These are phyloP conservation scores for Gadopsis bispinosus DNA, from an alignment of 2,797 vertebrate genomes.

Conservation along the genomic window DNA sequence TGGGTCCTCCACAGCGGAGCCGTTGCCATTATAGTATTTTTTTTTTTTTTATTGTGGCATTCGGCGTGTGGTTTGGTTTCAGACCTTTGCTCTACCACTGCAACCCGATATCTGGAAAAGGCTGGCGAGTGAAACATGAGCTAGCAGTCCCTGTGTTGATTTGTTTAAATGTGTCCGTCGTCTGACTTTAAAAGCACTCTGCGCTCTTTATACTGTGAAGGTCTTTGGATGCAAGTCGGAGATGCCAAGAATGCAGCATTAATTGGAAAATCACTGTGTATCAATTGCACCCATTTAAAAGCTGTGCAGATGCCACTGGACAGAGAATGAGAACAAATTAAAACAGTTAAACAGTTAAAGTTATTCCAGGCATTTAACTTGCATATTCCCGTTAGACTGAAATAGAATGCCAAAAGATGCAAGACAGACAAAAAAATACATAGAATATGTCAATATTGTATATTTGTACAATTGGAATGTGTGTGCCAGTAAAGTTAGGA, in stretches of 20 bases:
- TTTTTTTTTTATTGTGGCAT: no score
- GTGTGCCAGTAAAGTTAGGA: background rate
- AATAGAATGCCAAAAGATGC: background rate
- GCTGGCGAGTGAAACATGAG: slow-evolving; percentile 50
- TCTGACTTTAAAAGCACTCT: slow-evolving; percentile 31
- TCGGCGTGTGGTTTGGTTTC: slow-evolving; percentile 58
- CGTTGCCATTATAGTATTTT: slow-evolving; percentile 24
- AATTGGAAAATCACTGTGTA: slow-evolving; percentile 9
- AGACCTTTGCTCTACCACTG: slow-evolving; percentile 56
- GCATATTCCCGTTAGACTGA: background rate
- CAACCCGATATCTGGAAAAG: slow-evolving; percentile 58
- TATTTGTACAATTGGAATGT: background rate
- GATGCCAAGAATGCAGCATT: background rate
- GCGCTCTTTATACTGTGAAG: slow-evolving; percentile 10
- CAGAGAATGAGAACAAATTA: background rate
- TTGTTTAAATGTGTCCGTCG: slow-evolving; percentile 38
- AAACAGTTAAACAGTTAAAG: background rate
- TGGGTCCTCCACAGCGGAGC: slow-evolving; percentile 16
- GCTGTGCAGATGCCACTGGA: background rate
- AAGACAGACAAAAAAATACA: background rate
- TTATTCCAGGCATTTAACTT: background rate
- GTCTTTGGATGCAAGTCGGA: background rate
- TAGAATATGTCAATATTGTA: background rate
- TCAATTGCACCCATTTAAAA: slow-evolving; percentile 11
- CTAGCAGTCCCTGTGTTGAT: slow-evolving; percentile 36